Percentiles rank a stretch among this genome's conserved stretches.
phyloP scores from a whole-genome alignment of 92 coral and sea anemone species.

The Siderastrea siderea region DNA sequence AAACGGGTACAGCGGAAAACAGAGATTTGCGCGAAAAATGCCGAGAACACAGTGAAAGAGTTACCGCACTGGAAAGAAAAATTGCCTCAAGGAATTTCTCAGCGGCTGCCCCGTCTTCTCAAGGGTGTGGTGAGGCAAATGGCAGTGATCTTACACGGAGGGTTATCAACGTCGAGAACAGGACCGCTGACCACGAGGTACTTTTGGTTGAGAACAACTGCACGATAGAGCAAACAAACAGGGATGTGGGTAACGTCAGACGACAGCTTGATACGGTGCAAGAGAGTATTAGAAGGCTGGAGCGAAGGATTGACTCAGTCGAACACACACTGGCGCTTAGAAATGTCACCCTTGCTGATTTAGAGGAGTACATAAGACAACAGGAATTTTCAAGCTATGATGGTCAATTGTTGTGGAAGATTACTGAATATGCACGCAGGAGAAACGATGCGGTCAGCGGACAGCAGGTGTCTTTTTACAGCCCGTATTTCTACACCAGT shows the following conservation, averaged over 20 bases:
- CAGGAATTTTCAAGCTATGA: conserved; percentile 32
- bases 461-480: no score
- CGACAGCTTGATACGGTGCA: conserved; percentile 25
- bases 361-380: conserved; percentile 28
- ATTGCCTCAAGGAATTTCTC: not conserved
- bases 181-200: conserved; percentile 11
- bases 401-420: conserved; percentile 62
- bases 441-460: conserved; percentile 51
- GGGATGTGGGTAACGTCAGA: conserved; percentile 21
- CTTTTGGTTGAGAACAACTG: conserved; percentile 30
- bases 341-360: conserved; percentile 51
- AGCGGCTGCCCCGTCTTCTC: not conserved
- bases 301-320: conserved; percentile 36
- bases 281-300: conserved; percentile 22
- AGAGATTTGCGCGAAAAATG: not conserved
- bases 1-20: conserved; percentile 18
- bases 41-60: conserved; percentile 21
- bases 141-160: conserved; percentile 5
- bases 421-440: conserved; percentile 48
- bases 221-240: conserved; percentile 21
- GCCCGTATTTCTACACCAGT: no score
- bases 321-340: conserved; percentile 40
- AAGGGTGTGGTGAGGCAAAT: not conserved
- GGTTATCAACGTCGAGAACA: conserved; percentile 22
- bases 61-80: conserved; percentile 20